Evolutionary conservation across 2,113 vertebrate species (phyloP), one percentile per base, ranked within the genome.

Genomic region (Pseudorhombus dupliciocellatus): DNA sequence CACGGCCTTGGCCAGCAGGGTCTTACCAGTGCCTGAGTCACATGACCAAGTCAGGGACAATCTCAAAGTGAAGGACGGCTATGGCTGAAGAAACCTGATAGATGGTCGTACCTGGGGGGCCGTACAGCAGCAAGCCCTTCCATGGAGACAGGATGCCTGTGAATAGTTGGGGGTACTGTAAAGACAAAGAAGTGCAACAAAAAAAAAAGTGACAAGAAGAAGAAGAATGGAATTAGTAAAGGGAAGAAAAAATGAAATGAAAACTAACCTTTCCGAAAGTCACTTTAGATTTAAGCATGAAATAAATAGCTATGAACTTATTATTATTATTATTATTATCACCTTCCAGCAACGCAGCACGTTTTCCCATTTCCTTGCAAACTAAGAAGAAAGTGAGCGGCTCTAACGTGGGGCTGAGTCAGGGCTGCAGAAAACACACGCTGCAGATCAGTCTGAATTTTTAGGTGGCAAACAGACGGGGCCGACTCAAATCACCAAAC

Each of bases 121-220:
- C 98, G 0, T 98, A 99, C 0, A 99, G 93, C 79, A 99, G 82
- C 31, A 98, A 90, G 56, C 96, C 96, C 87, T 98, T 99, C 98
- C 97, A 99, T 4, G 98, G 97, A 18, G 96, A 97, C 34, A 98
- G 91, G 81, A 99, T 96, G 24, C 97, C 98, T 21, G 96, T 98
- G 21, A 99, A 99, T 2, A 99, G 89, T 78, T 97, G 94, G 0
- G 98, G 97, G 69, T 98, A 99, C 98, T 99, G 65, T 0, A 70
- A 77, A 88, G 46, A 62, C 1, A 52, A 11, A 64, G 48, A 2
- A 37, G 34, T 37, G 34, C 2, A 1, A 37, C 9, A 11, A 10
- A 37, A 60, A 60, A 48, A 16, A 60, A 20, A 54, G 51, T 42
- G 14, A 60, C 34, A 26, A 15, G 14, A 11, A 6, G 1, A 11